Evolutionary conservation across 35 echinoderm and acorn worm genomes (phyloP), one percentile per base, ranked within the genome.

Genomic region (Amphiura filiformis): DNA sequence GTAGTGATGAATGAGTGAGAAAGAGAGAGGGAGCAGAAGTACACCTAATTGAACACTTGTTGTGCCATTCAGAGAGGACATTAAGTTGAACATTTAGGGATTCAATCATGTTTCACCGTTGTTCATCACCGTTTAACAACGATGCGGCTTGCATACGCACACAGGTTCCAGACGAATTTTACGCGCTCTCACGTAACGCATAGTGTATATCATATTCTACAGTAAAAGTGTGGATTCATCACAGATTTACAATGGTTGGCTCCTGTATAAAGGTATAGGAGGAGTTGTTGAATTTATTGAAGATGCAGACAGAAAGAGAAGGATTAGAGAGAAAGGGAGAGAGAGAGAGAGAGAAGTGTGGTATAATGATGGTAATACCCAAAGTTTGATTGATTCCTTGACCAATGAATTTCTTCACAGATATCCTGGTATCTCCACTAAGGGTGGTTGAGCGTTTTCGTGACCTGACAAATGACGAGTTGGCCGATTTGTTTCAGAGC

Each of bases 371-470:
- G 17, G 13, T n/a, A 13, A n/a, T 34, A 15, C 38, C 35, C 22
- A 37, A n/a, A 30, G 26, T 36, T 39, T n/a, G 11, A 82, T 39
- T 31, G 34, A 77, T 83, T 33, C 70, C 88, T 78, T 94, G 76
- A 79, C 88, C 79, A n/a, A n/a, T n/a, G n/a, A 39, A 33, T 37
- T 35, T 34, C 22, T 40, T 49, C 34, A 39, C 65, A 97, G 95
- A 97, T 92, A 83, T 97, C 34, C 79, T 97, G n/a, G 86, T 97
- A 39, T 93, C 88, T 17, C 95, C 95, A 1, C 33, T 97, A 23
- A 57, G 95, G 23, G 64, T 87, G 31, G 95, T 97, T 26, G 88
- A 91, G 31, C 82, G 95, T 31, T 97, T 97, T 75, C 70, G 32
- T 30, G 92, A 93, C 11, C 79, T 97, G 79, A 94, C 95, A 23